These are phyloP conservation scores for Hirtodrosophila histrioides DNA, from an alignment of 2,888 invertebrate genomes.

Conservation along the genomic window DNA sequence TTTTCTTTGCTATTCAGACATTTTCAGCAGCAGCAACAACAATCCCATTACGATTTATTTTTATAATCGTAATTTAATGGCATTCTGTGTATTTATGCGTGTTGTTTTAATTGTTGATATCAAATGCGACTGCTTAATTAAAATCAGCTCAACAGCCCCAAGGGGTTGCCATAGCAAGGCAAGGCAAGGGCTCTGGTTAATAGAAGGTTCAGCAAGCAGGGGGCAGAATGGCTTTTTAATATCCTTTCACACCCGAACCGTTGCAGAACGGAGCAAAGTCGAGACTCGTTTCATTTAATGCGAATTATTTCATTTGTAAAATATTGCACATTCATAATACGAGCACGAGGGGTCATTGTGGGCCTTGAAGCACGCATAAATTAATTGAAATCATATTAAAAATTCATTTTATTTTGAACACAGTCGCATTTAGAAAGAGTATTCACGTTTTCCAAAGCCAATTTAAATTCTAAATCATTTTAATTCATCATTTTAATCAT, in stretches of 20 bases:
- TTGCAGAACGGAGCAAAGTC: constrained; percentile 2
- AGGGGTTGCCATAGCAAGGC: not conserved
- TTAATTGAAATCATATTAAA: too few relatives aligned
- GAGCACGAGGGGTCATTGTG: too few relatives aligned
- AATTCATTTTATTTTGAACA: too few relatives aligned
- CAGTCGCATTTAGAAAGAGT: too few relatives aligned
- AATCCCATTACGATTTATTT: constrained; percentile 24
- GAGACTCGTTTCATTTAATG: constrained; percentile 39
- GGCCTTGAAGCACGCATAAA: too few relatives aligned
- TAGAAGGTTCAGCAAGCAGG: too few relatives aligned
- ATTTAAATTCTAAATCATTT: too few relatives aligned
- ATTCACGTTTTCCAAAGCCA: too few relatives aligned
- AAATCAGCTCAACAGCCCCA: constrained; percentile 53
- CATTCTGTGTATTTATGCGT: constrained; percentile 45
- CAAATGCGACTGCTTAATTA: constrained; percentile 68
- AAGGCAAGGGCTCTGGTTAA: not conserved
- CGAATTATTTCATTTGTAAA: constrained; percentile 39
- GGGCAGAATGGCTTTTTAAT: constrained; percentile 9
- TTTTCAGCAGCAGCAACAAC: constrained; percentile 2
- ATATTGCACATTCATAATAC: too few relatives aligned
- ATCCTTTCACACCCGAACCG: not conserved
- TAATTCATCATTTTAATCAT: too few relatives aligned
- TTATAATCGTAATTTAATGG: constrained; percentile 61
- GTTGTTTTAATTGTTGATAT: constrained; percentile 72
- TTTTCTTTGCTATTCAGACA: constrained; percentile 35